Evolutionary conservation across 1,140 invertebrate species (phyloP).

Genomic region (Listronotus oregonensis): DNA sequence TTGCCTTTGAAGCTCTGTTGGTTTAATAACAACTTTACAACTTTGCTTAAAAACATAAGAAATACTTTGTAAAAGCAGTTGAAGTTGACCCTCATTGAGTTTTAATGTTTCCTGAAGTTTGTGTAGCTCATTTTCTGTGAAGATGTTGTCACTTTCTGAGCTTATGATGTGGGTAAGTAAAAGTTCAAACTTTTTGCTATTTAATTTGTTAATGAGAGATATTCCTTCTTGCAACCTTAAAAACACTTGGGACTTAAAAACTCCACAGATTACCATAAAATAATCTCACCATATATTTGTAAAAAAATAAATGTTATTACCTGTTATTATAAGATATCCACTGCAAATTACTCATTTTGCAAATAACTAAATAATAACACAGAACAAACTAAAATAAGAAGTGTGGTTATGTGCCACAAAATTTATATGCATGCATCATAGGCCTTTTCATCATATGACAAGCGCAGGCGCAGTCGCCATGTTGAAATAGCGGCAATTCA

Average conservation of each 20-base stretch:
- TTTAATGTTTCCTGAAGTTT: constrained; percentile 43
- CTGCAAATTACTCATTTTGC: no score
- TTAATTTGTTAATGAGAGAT: constrained; percentile 45
- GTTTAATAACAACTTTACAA: constrained; percentile 49
- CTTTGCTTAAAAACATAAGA: constrained; percentile 48
- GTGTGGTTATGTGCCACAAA: no score
- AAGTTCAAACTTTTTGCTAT: constrained; percentile 36
- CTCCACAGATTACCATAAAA: no score
- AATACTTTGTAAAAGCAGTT: constrained; percentile 47
- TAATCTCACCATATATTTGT: no score
- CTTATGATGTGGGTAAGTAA: constrained; percentile 42
- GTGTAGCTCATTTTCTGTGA: constrained; percentile 44
- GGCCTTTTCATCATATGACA: no score
- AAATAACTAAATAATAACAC: no score
- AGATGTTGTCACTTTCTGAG: constrained; percentile 34
- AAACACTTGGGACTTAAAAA: constrained; percentile 4
- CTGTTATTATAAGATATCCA: no score
- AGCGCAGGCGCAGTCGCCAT: no score
- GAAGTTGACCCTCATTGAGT: constrained; percentile 37
- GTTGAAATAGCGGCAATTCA: no score
- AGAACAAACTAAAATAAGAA: no score
- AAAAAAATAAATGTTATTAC: no score
- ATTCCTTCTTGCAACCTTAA: constrained; percentile 46
- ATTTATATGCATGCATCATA: no score
- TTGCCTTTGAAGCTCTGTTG: constrained; percentile 46